phyloP scores from a whole-genome alignment of 2,888 invertebrate species.

The Protophormia terraenovae region DNA sequence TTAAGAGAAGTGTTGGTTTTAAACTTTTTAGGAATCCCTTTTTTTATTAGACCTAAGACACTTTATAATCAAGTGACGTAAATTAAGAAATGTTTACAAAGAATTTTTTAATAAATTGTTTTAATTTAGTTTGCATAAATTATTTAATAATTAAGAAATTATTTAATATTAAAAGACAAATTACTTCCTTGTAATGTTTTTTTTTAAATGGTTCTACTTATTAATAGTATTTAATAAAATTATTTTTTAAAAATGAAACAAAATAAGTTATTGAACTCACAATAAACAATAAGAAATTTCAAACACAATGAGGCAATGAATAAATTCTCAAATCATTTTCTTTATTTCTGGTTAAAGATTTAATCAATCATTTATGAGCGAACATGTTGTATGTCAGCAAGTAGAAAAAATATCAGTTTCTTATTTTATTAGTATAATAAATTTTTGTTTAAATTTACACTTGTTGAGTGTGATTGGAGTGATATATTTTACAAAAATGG shows the following conservation, averaged over 20 bases:
- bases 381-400: background rate
- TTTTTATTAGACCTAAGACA: background rate
- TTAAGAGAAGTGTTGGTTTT: background rate
- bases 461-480: background rate
- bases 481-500: too few species aligned
- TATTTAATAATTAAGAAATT: too few species aligned
- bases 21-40: background rate
- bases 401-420: background rate
- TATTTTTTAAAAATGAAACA: too few species aligned
- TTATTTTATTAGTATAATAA: background rate
- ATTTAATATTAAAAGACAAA: background rate
- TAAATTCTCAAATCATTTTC: background rate
- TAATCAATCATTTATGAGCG: background rate
- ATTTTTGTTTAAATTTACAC: background rate
- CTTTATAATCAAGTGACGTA: background rate
- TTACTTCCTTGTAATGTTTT: background rate
- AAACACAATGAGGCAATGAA: background rate
- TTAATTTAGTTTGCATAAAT: too few species aligned
- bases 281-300: background rate
- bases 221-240: too few species aligned
- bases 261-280: background rate
- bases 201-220: too few species aligned
- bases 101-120: background rate
- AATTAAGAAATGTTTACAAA: background rate
- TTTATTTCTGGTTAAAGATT: background rate